These are phyloP conservation scores for Furnarius figulus DNA, from an alignment of 2,113 vertebrate species.

Conservation along the genomic window DNA sequence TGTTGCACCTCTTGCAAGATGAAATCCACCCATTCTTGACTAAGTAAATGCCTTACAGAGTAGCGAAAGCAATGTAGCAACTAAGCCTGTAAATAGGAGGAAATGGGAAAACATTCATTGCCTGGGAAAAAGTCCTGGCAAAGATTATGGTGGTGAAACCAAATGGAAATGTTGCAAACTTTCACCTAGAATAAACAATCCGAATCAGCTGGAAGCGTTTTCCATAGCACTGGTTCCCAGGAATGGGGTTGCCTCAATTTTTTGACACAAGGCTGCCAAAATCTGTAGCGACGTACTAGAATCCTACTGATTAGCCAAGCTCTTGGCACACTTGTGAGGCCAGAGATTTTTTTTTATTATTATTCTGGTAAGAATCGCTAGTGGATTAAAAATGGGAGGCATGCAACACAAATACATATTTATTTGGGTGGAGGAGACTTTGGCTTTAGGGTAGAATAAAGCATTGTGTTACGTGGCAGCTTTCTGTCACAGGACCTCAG, in stretches of 20 bases:
- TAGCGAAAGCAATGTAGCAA: neutral
- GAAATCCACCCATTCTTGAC: neutral
- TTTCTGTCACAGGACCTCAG: conserved; percentile 37
- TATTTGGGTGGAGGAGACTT: conserved; percentile 46
- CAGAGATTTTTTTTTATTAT: conserved; percentile 12
- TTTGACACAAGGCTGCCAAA: conserved; percentile 35
- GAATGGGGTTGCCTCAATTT: conserved; percentile 54
- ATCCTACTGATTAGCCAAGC: conserved; percentile 18
- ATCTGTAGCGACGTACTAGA: conserved; percentile 30
- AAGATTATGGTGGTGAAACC: conserved; percentile 39
- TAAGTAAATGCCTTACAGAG: neutral
- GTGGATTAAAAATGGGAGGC: conserved; percentile 4
- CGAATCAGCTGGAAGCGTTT: conserved; percentile 48
- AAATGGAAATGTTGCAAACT: conserved; percentile 65
- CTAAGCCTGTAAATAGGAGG: conserved; percentile 1
- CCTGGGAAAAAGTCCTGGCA: conserved; percentile 33
- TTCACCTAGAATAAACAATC: conserved; percentile 64
- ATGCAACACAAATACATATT: conserved; percentile 7
- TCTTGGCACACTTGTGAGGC: neutral
- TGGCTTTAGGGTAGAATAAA: conserved; percentile 51
- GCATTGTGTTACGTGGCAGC: neutral
- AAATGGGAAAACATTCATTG: conserved; percentile 10
- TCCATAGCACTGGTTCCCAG: conserved; percentile 39
- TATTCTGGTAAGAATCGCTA: conserved; percentile 16
- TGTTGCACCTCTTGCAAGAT: neutral